phyloP scores from a whole-genome alignment of 1,140 invertebrate species.

The Listronotus bonariensis region DNA sequence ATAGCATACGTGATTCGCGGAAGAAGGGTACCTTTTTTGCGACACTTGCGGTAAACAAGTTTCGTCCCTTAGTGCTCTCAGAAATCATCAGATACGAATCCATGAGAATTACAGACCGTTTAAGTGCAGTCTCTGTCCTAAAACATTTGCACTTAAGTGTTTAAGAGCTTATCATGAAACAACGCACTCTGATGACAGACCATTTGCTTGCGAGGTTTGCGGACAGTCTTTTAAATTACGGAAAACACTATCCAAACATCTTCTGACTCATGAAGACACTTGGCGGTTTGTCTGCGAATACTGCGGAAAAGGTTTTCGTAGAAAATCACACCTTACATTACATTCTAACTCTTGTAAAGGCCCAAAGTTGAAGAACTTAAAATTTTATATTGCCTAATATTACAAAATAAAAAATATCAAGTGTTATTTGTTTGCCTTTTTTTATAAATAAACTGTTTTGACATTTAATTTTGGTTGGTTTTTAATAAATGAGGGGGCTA shows the following conservation, averaged over 20 bases:
- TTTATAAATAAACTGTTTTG: no score
- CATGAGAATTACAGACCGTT: slow-evolving; percentile 55
- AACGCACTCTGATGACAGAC: slow-evolving; percentile 37
- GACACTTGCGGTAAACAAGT: slow-evolving; percentile 67
- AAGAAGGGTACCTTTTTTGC: slow-evolving; percentile 58
- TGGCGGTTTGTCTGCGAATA: no score
- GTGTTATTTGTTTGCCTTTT: no score
- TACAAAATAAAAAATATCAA: no score
- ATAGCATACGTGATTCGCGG: slow-evolving; percentile 44
- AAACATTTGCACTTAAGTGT: slow-evolving; percentile 58
- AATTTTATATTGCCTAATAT: no score
- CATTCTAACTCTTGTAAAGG: no score
- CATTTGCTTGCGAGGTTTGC: not conserved
- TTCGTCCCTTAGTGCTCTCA: slow-evolving; percentile 61
- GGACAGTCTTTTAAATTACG: not conserved
- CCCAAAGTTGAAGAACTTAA: no score
- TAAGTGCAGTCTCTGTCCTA: slow-evolving; percentile 58
- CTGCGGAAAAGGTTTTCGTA: no score
- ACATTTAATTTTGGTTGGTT: no score
- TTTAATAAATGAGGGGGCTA: no score
- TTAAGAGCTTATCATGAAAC: slow-evolving; percentile 60
- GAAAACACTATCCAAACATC: not conserved
- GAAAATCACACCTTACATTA: no score
- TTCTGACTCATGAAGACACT: not conserved
- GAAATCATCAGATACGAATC: slow-evolving; percentile 60